Evolutionary conservation across 2,888 invertebrate species (phyloP).

Genomic region (Nesidiocoris tenuis): DNA sequence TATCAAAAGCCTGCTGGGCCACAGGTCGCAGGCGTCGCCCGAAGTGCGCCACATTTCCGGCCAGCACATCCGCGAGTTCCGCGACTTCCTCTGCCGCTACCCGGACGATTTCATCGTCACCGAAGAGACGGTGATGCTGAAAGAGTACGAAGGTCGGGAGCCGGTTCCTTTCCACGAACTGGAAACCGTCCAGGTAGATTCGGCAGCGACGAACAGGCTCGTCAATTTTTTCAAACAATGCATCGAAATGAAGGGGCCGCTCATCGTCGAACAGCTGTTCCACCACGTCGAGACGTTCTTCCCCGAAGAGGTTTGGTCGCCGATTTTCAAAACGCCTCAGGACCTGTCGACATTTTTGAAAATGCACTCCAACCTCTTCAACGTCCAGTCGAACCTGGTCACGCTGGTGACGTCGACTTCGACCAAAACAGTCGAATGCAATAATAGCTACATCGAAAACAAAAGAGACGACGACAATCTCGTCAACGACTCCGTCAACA

Average conservation of each 20-base stretch:
- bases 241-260: constrained; percentile 77
- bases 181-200: constrained; percentile 77
- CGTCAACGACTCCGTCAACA: constrained; percentile 34
- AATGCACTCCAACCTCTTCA: constrained; percentile 91
- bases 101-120: constrained; percentile 82
- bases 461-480: constrained; percentile 34
- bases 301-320: constrained; percentile 75
- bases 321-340: constrained; percentile 85
- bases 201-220: constrained; percentile 77
- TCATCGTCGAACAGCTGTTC: constrained; percentile 84
- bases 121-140: constrained; percentile 76
- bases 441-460: constrained; percentile 22
- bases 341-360: constrained; percentile 88
- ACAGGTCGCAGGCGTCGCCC: constrained; percentile 92
- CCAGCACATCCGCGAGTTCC: constrained; percentile 91
- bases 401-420: constrained; percentile 61
- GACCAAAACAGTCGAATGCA: constrained; percentile 35
- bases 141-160: constrained; percentile 64
- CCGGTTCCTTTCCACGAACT: constrained; percentile 69
- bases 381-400: constrained; percentile 89
- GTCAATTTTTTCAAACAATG: constrained; percentile 80
- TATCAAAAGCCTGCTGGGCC: constrained; percentile 92
- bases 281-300: constrained; percentile 75
- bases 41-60: constrained; percentile 95
- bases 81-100: constrained; percentile 82